Conservation (phyloP, 2,888 invertebrate genomes). For the Polia nebulosa region DNA sequence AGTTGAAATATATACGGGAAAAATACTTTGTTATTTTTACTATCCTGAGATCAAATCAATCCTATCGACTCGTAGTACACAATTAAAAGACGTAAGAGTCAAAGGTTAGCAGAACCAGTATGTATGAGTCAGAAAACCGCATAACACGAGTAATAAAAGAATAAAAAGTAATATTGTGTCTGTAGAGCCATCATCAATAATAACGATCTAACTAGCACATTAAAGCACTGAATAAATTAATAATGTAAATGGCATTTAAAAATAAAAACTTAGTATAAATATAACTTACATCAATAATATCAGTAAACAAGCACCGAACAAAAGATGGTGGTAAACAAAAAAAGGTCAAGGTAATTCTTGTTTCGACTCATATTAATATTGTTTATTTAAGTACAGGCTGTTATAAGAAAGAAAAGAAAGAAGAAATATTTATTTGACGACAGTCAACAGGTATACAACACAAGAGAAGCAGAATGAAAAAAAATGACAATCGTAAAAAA, state of each 20-base stretch:
- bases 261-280: neutral
- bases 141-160: too few species aligned
- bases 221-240: neutral
- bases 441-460: too few species aligned
- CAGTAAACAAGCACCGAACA: neutral
- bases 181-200: neutral
- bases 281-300: neutral
- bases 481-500: too few species aligned
- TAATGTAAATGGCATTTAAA: neutral
- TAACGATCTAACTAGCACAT: neutral
- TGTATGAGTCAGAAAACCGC: slow-evolving; percentile 18
- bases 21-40: slow-evolving; percentile 16
- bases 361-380: neutral
- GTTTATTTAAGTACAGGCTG: too few species aligned
- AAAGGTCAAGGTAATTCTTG: slow-evolving; percentile 15
- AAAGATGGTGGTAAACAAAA: neutral
- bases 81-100: neutral
- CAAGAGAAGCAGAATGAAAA: too few species aligned
- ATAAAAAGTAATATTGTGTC: neutral
- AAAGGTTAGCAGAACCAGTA: slow-evolving; percentile 5
- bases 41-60: neutral
- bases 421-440: too few species aligned
- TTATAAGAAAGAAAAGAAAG: too few species aligned
- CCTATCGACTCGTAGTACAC: neutral
- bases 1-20: slow-evolving; percentile 15